A percentile compares a stretch with the other conserved stretches of the same genome.
Evolutionary conservation across 2,797 vertebrate species (phyloP).

Genomic region (Tenualosa thibaudeaui): DNA sequence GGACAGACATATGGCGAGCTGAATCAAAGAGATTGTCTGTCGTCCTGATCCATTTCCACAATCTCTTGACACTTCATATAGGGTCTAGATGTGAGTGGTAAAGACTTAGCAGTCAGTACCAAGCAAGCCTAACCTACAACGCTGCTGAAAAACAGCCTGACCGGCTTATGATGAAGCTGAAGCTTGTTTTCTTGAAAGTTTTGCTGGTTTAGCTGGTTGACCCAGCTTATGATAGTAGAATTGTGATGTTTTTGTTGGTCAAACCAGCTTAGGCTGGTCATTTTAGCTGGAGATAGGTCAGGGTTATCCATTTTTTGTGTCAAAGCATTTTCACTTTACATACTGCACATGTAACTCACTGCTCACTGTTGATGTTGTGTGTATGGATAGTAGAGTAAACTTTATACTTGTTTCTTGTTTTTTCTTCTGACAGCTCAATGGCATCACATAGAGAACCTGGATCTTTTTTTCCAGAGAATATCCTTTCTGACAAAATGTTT

Average conservation of each 20-base stretch:
- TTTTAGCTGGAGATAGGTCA: background rate
- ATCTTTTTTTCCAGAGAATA: constrained; percentile 99
- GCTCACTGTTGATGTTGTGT: background rate
- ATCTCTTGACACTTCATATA: background rate
- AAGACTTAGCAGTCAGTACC: background rate
- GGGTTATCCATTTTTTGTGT: background rate
- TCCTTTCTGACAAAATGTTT: constrained; percentile 77
- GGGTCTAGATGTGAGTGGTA: background rate
- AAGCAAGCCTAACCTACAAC: background rate
- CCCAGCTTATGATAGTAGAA: too few relatives aligned
- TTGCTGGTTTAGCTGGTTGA: too few relatives aligned
- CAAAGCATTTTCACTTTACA: too few relatives aligned
- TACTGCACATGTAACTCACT: background rate
- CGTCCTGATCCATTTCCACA: background rate
- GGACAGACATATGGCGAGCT: background rate
- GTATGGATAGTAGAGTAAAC: background rate
- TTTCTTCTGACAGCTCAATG: constrained; percentile 82
- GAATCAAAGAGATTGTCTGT: background rate
- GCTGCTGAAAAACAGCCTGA: too few relatives aligned
- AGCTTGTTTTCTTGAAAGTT: too few relatives aligned
- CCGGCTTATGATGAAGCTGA: too few relatives aligned
- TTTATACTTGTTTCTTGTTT: background rate
- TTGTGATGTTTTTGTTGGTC: too few relatives aligned
- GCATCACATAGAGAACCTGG: constrained; percentile 98
- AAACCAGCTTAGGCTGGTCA: too few relatives aligned